Conservation (phyloP, 2,797 vertebrate genomes). For the Labeo calbasu region DNA sequence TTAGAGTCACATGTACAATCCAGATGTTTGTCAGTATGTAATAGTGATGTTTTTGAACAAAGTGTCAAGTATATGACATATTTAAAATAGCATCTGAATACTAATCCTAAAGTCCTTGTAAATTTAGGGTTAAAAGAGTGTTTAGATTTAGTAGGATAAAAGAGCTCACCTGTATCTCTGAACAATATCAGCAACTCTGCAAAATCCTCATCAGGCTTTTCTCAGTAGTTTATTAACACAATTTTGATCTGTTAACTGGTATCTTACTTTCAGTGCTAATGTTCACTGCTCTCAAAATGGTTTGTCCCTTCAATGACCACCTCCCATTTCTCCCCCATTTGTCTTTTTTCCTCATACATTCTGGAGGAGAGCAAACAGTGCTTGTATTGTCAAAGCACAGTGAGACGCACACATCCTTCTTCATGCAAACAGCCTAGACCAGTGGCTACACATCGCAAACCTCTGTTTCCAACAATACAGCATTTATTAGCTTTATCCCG, state of each 20-base stretch:
- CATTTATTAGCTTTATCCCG: constrained; percentile 67
- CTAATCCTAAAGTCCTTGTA: not conserved
- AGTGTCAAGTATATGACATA: not conserved
- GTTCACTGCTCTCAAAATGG: constrained; percentile 65
- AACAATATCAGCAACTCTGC: constrained; percentile 57
- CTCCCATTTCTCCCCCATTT: constrained; percentile 68
- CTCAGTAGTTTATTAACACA: not conserved
- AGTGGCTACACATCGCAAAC: constrained; percentile 72
- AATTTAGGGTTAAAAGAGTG: no score
- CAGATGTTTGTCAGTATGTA: not conserved
- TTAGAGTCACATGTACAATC: not conserved
- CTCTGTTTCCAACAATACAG: constrained; percentile 75
- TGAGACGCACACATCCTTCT: constrained; percentile 80
- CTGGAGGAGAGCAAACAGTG: constrained; percentile 87
- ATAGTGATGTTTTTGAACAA: constrained; percentile 38
- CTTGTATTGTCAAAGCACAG: constrained; percentile 86
- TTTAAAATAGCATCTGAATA: not conserved
- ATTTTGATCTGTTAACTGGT: constrained; percentile 58
- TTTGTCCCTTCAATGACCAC: constrained; percentile 68
- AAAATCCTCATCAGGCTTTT: not conserved
- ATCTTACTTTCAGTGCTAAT: constrained; percentile 61
- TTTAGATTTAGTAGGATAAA: constrained; percentile 58
- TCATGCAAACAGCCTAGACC: constrained; percentile 82
- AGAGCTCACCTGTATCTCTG: constrained; percentile 67
- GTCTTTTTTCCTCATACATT: constrained; percentile 64